Percentiles rank a stretch among this genome's conserved stretches.
Evolutionary conservation across 2,888 invertebrate genomes (phyloP).

Genomic region (Mythimna albipuncta): DNA sequence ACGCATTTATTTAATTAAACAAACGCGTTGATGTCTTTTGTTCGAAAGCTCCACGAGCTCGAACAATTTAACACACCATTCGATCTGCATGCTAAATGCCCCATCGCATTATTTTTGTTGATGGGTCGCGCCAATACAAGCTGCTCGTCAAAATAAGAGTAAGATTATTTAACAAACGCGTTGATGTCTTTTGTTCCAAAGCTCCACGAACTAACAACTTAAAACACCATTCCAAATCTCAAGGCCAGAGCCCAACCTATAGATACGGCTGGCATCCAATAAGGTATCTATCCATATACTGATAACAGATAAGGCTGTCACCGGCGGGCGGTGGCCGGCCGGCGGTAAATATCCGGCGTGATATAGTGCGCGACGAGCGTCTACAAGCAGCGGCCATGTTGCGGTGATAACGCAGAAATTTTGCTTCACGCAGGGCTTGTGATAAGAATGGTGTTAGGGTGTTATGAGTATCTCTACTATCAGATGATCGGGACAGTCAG

Average conservation of each 20-base stretch:
- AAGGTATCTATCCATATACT: conserved; percentile 85
- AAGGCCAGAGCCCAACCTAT: conserved; percentile 77
- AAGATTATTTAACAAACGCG: background rate
- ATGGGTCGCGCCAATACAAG: background rate
- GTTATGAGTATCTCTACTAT: background rate
- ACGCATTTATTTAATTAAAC: no score
- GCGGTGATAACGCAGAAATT: conserved; percentile 63
- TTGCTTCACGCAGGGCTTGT: conserved; percentile 51
- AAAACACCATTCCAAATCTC: conserved; percentile 65
- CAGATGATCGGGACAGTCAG: background rate
- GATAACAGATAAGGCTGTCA: conserved; percentile 90
- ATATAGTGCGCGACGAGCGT: conserved; percentile 81
- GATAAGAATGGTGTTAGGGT: conserved; percentile 39
- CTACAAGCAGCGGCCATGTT: conserved; percentile 68
- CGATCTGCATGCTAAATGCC: no score
- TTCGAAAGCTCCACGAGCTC: no score
- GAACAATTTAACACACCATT: no score
- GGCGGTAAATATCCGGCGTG: conserved; percentile 84
- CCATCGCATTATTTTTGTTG: no score
- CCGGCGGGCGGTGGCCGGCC: conserved; percentile 81
- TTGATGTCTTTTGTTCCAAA: conserved; percentile 33
- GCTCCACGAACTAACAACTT: conserved; percentile 38
- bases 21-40: no score
- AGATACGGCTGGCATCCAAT: conserved; percentile 77
- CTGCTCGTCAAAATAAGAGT: no score